These are phyloP conservation scores for Aricia artaxerxes DNA, from an alignment of 2,888 invertebrate genomes.

Conservation along the genomic window DNA sequence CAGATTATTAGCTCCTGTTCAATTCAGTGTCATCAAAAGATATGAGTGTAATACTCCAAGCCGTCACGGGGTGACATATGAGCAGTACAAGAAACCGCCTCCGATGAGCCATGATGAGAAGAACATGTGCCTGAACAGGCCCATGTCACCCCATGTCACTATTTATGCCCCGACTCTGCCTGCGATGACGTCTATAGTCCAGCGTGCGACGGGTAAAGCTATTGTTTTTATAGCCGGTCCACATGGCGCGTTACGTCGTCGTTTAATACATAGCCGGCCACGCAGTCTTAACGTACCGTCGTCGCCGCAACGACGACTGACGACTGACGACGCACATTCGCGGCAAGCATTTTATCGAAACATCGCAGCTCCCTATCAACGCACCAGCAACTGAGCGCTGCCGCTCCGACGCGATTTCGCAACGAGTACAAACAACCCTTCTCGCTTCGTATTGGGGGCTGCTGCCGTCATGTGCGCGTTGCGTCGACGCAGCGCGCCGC, in stretches of 20 bases:
- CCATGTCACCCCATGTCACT: slow-evolving; percentile 91
- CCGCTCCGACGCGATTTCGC: too few species aligned
- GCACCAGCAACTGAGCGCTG: too few species aligned
- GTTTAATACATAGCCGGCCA: too few species aligned
- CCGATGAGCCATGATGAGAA: slow-evolving; percentile 82
- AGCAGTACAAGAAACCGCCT: slow-evolving; percentile 50
- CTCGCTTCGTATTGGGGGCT: too few species aligned
- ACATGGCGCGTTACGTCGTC: background rate
- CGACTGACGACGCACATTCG: too few species aligned
- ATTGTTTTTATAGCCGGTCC: background rate
- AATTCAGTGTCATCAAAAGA: background rate
- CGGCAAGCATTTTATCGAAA: too few species aligned
- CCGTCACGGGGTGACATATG: slow-evolving; percentile 48
- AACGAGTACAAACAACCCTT: too few species aligned
- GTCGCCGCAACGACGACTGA: too few species aligned
- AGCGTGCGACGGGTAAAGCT: slow-evolving; percentile 85
- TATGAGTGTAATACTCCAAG: slow-evolving; percentile 11
- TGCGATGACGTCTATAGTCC: slow-evolving; percentile 88
- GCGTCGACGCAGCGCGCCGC: too few species aligned
- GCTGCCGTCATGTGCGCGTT: too few species aligned
- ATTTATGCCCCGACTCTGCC: slow-evolving; percentile 90
- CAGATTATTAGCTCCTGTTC: background rate
- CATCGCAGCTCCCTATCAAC: too few species aligned
- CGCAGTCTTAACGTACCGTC: too few species aligned
- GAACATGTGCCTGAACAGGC: slow-evolving; percentile 87